These are phyloP conservation scores for Xestoiulus laeticollis DNA, from an alignment of 2,888 invertebrate species.

Conservation along the genomic window DNA sequence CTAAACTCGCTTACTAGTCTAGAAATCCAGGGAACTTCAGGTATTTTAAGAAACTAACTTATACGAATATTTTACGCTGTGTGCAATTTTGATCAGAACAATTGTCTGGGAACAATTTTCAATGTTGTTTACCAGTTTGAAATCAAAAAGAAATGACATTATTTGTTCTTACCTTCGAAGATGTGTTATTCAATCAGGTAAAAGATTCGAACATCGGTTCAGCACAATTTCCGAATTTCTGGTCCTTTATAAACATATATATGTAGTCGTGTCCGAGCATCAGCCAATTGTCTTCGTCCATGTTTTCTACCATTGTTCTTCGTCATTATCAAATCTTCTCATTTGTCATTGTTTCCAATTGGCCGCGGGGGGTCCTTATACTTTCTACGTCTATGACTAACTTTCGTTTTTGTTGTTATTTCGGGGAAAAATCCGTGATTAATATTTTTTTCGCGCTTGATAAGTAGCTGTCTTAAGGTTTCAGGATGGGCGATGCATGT, in stretches of 20 bases:
- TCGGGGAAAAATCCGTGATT: neutral
- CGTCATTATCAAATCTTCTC: neutral
- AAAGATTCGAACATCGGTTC: neutral
- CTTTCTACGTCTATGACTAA: slow-evolving; percentile 5
- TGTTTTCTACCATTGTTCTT: neutral
- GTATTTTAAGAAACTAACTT: too few species aligned
- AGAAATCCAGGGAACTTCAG: too few species aligned
- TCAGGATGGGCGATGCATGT: neutral
- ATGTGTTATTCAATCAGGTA: neutral
- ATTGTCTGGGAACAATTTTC: too few species aligned
- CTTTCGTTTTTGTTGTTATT: neutral
- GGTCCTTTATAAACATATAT: neutral
- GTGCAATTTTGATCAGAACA: too few species aligned
- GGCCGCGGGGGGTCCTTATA: neutral
- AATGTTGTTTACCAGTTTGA: too few species aligned
- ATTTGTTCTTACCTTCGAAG: neutral
- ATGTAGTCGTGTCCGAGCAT: neutral
- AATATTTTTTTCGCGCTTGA: neutral
- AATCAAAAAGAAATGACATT: neutral
- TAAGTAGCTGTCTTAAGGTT: neutral
- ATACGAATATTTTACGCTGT: too few species aligned
- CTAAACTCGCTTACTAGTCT: too few species aligned
- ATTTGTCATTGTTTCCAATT: slow-evolving; percentile 6
- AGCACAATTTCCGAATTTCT: neutral
- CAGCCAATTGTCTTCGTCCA: neutral